These are phyloP conservation scores for Ptyas mucosa DNA, from an alignment of 2,113 vertebrate genomes.

Conservation along the genomic window DNA sequence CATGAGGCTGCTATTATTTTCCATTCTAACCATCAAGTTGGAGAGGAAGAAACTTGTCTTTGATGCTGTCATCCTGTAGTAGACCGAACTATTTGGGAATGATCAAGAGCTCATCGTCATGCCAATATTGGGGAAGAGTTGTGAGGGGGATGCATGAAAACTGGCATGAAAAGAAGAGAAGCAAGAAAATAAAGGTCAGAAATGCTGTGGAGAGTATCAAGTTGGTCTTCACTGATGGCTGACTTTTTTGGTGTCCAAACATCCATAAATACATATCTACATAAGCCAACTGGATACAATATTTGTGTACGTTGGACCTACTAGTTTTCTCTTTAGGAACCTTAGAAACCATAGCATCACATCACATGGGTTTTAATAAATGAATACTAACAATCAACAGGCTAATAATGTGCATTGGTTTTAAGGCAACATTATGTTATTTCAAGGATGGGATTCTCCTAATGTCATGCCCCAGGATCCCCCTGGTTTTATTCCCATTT, in stretches of 20 bases:
- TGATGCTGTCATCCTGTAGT: too few relatives aligned
- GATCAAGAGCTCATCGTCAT: background rate
- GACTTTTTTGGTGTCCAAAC: background rate
- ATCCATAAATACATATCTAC: background rate
- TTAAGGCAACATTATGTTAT: too few relatives aligned
- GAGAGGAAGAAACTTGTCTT: too few relatives aligned
- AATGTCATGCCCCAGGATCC: too few relatives aligned
- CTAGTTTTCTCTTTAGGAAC: background rate
- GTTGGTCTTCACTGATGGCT: background rate
- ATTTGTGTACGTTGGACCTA: background rate
- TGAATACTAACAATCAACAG: background rate
- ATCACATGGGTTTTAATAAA: background rate
- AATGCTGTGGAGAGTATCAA: background rate
- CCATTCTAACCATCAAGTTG: too few relatives aligned
- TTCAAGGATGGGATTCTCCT: too few relatives aligned
- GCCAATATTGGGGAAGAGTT: background rate
- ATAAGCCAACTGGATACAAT: background rate
- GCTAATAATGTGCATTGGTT: too few relatives aligned
- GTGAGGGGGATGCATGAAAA: background rate
- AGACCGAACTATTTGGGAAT: background rate
- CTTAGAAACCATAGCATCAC: background rate
- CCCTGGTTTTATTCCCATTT: too few relatives aligned
- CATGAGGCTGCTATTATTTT: too few relatives aligned
- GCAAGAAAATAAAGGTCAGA: background rate
- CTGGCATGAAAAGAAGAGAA: background rate